phyloP scores from a whole-genome alignment of 2,888 invertebrate species.

The Schizotus pectinicornis region DNA sequence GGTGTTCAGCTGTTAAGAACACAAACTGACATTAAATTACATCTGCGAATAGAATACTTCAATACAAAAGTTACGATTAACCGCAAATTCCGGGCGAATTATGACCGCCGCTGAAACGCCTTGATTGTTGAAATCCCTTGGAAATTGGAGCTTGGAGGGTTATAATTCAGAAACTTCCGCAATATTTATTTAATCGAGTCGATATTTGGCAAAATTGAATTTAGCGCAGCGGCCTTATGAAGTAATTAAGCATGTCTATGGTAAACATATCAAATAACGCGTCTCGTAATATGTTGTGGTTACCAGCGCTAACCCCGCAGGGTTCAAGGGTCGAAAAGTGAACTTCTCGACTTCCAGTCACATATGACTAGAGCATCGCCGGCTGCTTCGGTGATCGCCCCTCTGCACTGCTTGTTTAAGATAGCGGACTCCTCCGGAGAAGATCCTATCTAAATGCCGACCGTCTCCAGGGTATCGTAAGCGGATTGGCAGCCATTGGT shows the following conservation, averaged over 20 bases:
- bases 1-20: constrained; percentile 29
- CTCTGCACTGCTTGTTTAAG: constrained; percentile 30
- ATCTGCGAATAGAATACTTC: constrained; percentile 22
- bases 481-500: constrained; percentile 34
- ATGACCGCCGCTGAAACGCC: constrained; percentile 20
- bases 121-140: constrained; percentile 15
- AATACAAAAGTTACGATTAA: constrained; percentile 30
- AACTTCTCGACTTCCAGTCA: constrained; percentile 11
- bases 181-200: constrained; percentile 4
- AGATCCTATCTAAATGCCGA: constrained; percentile 34
- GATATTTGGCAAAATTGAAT: constrained; percentile 9
- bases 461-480: constrained; percentile 33
- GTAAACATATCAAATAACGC: constrained; percentile 22
- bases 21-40: constrained; percentile 27
- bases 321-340: background rate
- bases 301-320: constrained; percentile 5
- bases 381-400: constrained; percentile 17
- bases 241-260: constrained; percentile 13
- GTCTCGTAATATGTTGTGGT: constrained; percentile 19
- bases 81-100: constrained; percentile 20
- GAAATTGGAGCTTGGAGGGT: background rate
- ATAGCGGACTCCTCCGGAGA: constrained; percentile 29
- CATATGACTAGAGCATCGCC: constrained; percentile 11
- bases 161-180: constrained; percentile 3
- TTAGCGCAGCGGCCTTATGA: constrained; percentile 3